phyloP scores from a whole-genome alignment of 2,113 vertebrate species.

The Neotragus pygmaeus region DNA sequence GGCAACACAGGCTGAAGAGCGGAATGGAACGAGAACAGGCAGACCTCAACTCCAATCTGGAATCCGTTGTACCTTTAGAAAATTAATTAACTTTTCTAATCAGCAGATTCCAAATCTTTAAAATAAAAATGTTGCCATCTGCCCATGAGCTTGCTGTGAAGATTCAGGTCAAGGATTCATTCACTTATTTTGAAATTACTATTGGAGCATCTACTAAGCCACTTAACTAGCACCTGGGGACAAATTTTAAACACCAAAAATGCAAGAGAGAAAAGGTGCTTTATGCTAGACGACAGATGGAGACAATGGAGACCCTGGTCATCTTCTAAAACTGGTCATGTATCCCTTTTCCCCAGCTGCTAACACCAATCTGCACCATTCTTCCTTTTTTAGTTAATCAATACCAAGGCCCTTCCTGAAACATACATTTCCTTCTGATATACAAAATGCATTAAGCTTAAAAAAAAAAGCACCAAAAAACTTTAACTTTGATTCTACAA shows the following conservation, averaged over 20 bases:
- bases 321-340: not conserved
- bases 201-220: not conserved
- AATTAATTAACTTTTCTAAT: not conserved
- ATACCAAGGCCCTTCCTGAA: not conserved
- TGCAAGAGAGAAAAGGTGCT: not conserved
- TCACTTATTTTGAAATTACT: not conserved
- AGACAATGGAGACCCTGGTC: not conserved
- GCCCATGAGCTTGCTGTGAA: not conserved
- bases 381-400: not conserved
- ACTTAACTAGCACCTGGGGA: not conserved
- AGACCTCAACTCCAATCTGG: not conserved
- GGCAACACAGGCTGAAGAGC: fast-evolving
- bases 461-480: not conserved
- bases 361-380: not conserved
- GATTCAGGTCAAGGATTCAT: not conserved
- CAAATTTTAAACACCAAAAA: not conserved
- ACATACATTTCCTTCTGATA: not conserved
- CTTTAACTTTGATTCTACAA: not conserved
- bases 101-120: slow-evolving; percentile 2
- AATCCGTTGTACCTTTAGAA: slow-evolving; percentile 13
- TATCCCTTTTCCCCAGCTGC: not conserved
- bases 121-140: slow-evolving; percentile 52
- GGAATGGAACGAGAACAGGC: not conserved
- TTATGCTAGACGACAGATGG: not conserved
- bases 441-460: not conserved